Evolutionary conservation across 2,113 vertebrate genomes (phyloP), one percentile per base, ranked within the genome.

Genomic region (Percopsis transmontana): DNA sequence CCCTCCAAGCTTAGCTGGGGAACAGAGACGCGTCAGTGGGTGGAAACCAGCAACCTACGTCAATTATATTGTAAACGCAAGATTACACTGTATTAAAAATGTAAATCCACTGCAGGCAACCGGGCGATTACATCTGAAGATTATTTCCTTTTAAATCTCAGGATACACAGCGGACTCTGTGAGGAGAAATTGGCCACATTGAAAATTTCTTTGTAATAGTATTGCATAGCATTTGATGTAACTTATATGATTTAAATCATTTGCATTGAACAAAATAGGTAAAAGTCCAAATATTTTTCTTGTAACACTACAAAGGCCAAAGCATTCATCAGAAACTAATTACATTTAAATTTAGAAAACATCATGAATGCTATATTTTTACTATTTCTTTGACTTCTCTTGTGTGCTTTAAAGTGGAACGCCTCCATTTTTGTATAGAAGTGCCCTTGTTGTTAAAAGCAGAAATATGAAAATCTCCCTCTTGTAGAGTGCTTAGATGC

Each of bases 1-100:
- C 65, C 45, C 74, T 76, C 71, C 68, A 62, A 81, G 83, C 81
- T 79, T 85, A 80, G 60, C 64, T 9, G 65, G 74, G 66, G 50
- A 67, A 21, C 7, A 70, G 79, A 65, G 77, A 91, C 87, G 88
- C 66, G 86, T 87, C 88, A 88, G 85, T 33, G 76, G 77, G 66
- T 74, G 82, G 76, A 82, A 81, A 80, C 77, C 64, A 72, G 69
- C 83, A 88, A 84, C 84, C 82, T 80, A 86, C 83, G 19, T 88
- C 91, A 92, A 87, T 84, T 67, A 88, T 88, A 83, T 86, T 89
- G 90, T 91, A 93, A 92, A 87, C 62, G 87, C 39, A 16, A 88
- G 90, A 92, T 92, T 91, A 91, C 85, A 77, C 77, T 75, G 70
- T 66, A 79, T 81, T 82, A 73, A 86, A 88, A 89, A 89, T 88